Conservation (phyloP, 1,140 invertebrate species). For the Helicoverpa zea region DNA sequence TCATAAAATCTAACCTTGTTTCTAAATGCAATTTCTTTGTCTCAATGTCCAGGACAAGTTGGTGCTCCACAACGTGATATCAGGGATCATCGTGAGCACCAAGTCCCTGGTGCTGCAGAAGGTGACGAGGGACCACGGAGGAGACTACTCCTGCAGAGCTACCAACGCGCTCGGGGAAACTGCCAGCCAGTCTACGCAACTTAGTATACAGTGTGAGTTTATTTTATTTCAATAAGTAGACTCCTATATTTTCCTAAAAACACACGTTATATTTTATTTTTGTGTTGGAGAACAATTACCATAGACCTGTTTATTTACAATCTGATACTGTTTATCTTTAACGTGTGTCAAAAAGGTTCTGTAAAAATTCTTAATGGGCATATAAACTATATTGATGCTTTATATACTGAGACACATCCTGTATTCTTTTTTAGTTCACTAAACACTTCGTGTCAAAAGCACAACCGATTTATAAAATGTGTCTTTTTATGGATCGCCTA, state of each 20-base stretch:
- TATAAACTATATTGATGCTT: no score
- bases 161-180: conserved; percentile 94
- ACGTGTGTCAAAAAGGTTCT: no score
- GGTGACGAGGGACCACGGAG: conserved; percentile 93
- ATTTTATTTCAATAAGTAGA: not conserved
- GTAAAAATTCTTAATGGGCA: no score
- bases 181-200: conserved; percentile 91
- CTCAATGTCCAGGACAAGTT: conserved; percentile 88
- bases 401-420: no score
- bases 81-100: conserved; percentile 94
- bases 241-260: no score
- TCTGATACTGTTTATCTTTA: no score
- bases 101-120: conserved; percentile 95
- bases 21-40: not conserved
- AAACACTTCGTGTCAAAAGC: conserved; percentile 65
- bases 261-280: no score
- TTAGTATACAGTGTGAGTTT: conserved; percentile 95
- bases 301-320: no score
- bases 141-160: conserved; percentile 94
- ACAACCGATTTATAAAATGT: conserved; percentile 93
- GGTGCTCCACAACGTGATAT: conserved; percentile 94
- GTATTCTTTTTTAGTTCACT: no score
- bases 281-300: no score
- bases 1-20: no score
- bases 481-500: conserved; percentile 84